Evolutionary conservation across 2,113 vertebrate species (phyloP), one percentile per base, ranked within the genome.

Genomic region (Nycticryphes semicollaris): DNA sequence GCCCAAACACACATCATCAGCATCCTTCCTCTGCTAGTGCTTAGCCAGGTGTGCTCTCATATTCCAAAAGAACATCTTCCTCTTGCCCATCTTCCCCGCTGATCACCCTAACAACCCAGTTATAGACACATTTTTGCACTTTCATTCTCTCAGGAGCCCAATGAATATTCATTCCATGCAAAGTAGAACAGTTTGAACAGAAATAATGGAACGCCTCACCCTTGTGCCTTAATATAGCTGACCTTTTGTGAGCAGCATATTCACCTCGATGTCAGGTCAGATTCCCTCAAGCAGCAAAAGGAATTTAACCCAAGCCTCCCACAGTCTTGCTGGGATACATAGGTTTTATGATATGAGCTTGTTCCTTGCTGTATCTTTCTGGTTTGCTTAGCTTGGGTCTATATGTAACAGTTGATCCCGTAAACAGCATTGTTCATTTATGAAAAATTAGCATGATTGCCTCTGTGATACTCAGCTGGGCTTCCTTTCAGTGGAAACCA

Each of bases 131-230:
- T 74, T 91, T 90, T 64, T 84, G 41, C 62, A 75, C 56, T 84
- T 93, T 31, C 35, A 53, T 87, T 87, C 87, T 86, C 83, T 91
- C 43, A 81, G 59, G 81, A 87, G 33, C 43, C 43, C 3, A 5
- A 96, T 96, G 89, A 96, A 95, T 97, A 96, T 96, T 92, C 89
- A 92, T 95, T 92, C 60, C 48, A 84, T 94, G 76, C 51, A 64
- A 94, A 95, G 80, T 92, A 64, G 87, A 95, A 57, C 66, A 77
- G 35, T 84, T 89, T 72, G 51, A 92, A 84, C 64, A 92, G 69
- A 91, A 95, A 91, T 89, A 95, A 92, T 78, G n/a, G 77, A 73
- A 81, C 9, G 2, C 43, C 66, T 96, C 93, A 91, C 56, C 64
- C 57, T 89, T 87, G 64, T 81, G 76, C 56, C 64, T 92, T 93